Evolutionary conservation across 1,140 invertebrate species (phyloP).

Genomic region (Pollicipes pollicipes): DNA sequence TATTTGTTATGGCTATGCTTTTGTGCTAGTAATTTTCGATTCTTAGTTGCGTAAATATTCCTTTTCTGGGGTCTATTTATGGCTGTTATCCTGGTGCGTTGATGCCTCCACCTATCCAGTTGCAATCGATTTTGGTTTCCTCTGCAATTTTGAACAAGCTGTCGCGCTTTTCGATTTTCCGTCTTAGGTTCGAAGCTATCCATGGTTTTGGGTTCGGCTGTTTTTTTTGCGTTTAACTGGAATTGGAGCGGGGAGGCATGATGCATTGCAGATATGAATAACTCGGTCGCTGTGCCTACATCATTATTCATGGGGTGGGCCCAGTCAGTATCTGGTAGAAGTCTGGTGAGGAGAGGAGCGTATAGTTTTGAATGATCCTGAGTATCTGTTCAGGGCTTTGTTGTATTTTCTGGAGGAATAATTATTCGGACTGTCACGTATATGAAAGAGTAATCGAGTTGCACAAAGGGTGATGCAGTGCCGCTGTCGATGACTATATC

Average conservation of each 20-base stretch:
- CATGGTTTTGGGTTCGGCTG: not conserved
- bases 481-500: not conserved
- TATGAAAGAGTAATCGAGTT: not conserved
- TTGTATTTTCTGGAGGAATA: not conserved
- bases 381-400: not conserved
- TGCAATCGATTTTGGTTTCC: not conserved
- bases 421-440: not conserved
- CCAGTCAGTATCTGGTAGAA: not conserved
- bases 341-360: not conserved
- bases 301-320: not conserved
- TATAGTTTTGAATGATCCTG: not conserved
- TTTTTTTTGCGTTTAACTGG: not conserved
- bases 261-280: not conserved
- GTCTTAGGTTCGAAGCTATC: not conserved
- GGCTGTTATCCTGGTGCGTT: not conserved
- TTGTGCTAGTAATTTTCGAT: not conserved
- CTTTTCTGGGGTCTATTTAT: not conserved
- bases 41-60: not conserved
- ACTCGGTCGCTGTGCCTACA: not conserved
- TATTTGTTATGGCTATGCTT: not conserved
- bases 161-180: not conserved
- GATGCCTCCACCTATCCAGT: not conserved
- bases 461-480: not conserved
- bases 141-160: not conserved
- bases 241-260: not conserved